Evolutionary conservation across 2,113 vertebrate genomes (phyloP).

Genomic region (Monopterus albus): DNA sequence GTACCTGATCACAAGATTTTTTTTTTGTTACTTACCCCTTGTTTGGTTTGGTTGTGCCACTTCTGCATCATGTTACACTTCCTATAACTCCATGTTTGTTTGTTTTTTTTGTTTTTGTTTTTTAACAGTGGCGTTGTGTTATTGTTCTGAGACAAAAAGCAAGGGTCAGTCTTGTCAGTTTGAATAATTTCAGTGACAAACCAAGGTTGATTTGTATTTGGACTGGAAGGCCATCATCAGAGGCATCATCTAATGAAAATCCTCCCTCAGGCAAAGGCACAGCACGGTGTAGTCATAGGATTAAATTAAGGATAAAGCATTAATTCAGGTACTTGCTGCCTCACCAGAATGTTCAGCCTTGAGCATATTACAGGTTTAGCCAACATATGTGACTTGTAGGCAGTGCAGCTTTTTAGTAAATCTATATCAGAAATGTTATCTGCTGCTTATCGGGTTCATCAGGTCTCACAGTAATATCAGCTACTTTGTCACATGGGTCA

Average conservation of each 20-base stretch:
- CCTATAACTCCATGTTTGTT: neutral
- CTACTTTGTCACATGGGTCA: neutral
- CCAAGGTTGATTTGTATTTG: neutral
- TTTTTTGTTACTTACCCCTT: no score
- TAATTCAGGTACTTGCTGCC: neutral
- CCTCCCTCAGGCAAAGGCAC: conserved; percentile 4
- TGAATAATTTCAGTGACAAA: neutral
- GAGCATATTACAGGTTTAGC: neutral
- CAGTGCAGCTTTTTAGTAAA: neutral
- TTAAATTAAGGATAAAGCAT: neutral
- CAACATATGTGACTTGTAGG: neutral
- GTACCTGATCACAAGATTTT: no score
- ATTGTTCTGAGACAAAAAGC: neutral
- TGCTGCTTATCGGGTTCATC: neutral
- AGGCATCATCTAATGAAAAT: neutral
- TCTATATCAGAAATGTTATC: neutral
- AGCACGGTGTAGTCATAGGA: conserved; percentile 13
- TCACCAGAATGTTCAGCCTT: neutral
- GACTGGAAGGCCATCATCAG: neutral
- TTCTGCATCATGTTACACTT: no score
- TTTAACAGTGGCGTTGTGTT: neutral
- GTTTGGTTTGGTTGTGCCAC: no score
- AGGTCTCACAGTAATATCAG: neutral
- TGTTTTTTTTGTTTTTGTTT: neutral
- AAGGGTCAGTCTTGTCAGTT: neutral